phyloP scores from a whole-genome alignment of 2,113 vertebrate genomes.

The Saccopteryx bilineata region DNA sequence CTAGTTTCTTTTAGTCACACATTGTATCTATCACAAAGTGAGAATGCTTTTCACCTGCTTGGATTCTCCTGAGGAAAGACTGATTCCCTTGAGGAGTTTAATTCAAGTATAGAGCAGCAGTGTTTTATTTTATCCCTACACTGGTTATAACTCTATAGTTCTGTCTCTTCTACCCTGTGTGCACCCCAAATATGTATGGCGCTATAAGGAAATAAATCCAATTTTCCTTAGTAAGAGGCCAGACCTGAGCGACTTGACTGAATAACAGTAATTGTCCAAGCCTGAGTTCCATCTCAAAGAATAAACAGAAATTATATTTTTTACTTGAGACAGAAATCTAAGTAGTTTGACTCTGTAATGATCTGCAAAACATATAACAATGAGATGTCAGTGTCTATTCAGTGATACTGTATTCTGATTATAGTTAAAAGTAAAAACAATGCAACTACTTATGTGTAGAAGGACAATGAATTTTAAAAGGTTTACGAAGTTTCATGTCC shows the following conservation, averaged over 20 bases:
- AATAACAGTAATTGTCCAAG: background rate
- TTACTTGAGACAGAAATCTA: conserved; percentile 1
- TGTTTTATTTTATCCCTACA: background rate
- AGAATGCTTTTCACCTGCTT: conserved; percentile 11
- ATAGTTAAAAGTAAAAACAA: conserved; percentile 7
- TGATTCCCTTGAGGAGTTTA: background rate
- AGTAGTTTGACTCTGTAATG: conserved; percentile 7
- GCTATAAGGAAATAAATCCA: background rate
- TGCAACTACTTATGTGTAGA: conserved; percentile 48
- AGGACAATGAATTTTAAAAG: conserved; percentile 76
- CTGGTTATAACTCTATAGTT: background rate
- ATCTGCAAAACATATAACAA: background rate
- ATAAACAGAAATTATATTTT: background rate
- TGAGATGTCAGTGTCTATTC: background rate
- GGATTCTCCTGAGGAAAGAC: background rate
- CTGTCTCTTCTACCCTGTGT: background rate
- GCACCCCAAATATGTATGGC: background rate
- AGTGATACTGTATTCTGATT: background rate
- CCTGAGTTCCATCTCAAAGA: background rate
- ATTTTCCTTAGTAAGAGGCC: background rate
- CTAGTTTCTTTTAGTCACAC: background rate
- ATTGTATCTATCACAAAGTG: background rate
- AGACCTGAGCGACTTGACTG: background rate
- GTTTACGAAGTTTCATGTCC: conserved; percentile 80
- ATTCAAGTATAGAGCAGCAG: fast-evolving